phyloP scores from a whole-genome alignment of 2,113 vertebrate species.

The Bambusicola thoracicus region DNA sequence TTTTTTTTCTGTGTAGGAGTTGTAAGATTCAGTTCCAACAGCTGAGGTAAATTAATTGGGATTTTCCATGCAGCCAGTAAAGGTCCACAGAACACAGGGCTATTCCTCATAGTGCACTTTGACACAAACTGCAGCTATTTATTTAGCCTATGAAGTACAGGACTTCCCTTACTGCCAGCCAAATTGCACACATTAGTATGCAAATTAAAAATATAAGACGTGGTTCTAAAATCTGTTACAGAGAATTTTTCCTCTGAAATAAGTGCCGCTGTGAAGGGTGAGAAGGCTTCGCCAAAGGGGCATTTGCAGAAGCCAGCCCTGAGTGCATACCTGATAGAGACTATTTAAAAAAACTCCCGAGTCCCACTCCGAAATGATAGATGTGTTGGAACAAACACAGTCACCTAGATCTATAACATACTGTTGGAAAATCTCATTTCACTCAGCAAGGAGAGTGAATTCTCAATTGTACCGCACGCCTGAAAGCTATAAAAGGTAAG shows the following conservation, averaged over 20 bases:
- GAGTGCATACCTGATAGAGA: not conserved
- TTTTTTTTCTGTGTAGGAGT: not conserved
- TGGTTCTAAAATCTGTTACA: not conserved
- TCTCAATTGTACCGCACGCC: slow-evolving; percentile 6
- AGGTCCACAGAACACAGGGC: not conserved
- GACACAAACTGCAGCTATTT: slow-evolving; percentile 48
- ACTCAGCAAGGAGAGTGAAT: not conserved
- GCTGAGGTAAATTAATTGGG: slow-evolving; percentile 29
- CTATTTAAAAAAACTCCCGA: not conserved
- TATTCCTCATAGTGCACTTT: not conserved
- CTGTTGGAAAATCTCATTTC: slow-evolving; percentile 30
- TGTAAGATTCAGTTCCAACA: slow-evolving; percentile 14
- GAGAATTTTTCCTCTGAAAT: not conserved
- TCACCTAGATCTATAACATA: slow-evolving; percentile 12
- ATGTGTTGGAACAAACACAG: slow-evolving; percentile 52
- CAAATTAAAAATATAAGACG: not conserved
- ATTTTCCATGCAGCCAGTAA: slow-evolving; percentile 32
- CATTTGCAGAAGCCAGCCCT: accelerated
- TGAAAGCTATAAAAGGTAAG: slow-evolving; percentile 11
- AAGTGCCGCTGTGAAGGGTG: not conserved
- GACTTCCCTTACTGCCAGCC: slow-evolving; percentile 1
- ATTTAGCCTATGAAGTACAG: slow-evolving; percentile 29
- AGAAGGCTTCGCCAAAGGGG: not conserved
- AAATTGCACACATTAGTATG: slow-evolving; percentile 19
- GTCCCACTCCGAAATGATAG: not conserved